Evolutionary conservation across 2,797 vertebrate genomes (phyloP).

Genomic region (Craterocephalus amniculus): DNA sequence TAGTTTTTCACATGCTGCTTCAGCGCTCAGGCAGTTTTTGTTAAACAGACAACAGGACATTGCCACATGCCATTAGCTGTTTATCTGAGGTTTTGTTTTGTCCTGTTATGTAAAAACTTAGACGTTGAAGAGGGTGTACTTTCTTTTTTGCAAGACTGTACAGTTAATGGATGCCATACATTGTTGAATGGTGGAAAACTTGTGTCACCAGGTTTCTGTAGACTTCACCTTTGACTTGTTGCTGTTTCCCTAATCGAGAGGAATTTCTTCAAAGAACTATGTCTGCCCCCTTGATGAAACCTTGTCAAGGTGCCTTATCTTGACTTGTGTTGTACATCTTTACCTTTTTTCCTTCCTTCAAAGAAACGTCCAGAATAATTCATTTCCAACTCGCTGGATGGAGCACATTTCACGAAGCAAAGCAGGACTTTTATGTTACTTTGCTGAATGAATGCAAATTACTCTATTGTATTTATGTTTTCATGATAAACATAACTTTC

Average conservation of each 20-base stretch:
- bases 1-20: background rate
- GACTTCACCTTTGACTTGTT: constrained; percentile 50
- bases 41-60: background rate
- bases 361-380: constrained; percentile 18
- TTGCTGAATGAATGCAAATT: constrained; percentile 8
- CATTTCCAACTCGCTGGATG: constrained; percentile 27
- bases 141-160: background rate
- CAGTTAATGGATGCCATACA: background rate
- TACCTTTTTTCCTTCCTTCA: background rate
- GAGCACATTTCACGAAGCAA: constrained; percentile 18
- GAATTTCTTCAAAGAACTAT: constrained; percentile 25
- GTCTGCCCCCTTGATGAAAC: background rate
- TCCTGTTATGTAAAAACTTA: background rate
- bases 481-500: constrained; percentile 20
- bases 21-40: background rate
- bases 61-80: background rate
- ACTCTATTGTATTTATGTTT: constrained; percentile 18
- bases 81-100: background rate
- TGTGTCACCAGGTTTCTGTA: constrained; percentile 28
- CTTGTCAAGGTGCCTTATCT: constrained; percentile 6
- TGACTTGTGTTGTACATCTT: background rate
- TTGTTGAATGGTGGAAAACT: background rate
- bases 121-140: no score
- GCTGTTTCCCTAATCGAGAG: constrained; percentile 49
- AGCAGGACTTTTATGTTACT: background rate